Percentiles rank a stretch among this genome's conserved stretches.
Evolutionary conservation across 1,140 invertebrate genomes (phyloP).

Genomic region (Notospermus geniculatus): DNA sequence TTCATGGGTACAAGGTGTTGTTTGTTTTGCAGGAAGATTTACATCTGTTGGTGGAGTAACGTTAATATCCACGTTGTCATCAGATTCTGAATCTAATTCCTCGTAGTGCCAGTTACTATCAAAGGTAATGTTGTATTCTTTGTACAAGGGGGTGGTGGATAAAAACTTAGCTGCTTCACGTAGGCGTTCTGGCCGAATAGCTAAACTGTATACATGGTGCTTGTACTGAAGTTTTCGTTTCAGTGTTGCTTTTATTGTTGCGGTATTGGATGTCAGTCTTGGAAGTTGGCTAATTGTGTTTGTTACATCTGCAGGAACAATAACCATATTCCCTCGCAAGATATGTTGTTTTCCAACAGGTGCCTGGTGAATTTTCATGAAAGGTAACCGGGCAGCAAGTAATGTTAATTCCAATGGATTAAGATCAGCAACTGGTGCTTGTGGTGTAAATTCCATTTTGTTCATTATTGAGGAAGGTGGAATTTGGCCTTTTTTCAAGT

Average conservation of each 20-base stretch:
- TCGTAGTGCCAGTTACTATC: no score
- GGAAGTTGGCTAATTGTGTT: neutral
- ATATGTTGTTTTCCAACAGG: neutral
- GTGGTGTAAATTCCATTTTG: no score
- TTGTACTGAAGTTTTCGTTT: conserved; percentile 1
- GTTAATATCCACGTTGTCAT: no score
- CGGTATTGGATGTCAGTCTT: neutral
- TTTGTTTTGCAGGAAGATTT: no score
- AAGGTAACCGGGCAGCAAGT: neutral
- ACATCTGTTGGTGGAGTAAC: no score
- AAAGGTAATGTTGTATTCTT: no score
- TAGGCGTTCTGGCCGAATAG: neutral
- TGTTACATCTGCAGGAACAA: neutral
- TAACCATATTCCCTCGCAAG: neutral
- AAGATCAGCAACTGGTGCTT: neutral
- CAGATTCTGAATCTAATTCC: no score
- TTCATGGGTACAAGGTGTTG: no score
- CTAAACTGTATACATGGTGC: neutral
- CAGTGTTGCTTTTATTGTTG: neutral
- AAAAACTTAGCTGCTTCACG: neutral
- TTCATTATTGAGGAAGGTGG: no score
- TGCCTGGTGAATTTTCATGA: neutral
- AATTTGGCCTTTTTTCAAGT: no score
- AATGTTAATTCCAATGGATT: neutral
- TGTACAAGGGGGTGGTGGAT: no score